Evolutionary conservation across 2,888 invertebrate species (phyloP), one percentile per base, ranked within the genome.

Genomic region (Hirtodrosophila histrioides): DNA sequence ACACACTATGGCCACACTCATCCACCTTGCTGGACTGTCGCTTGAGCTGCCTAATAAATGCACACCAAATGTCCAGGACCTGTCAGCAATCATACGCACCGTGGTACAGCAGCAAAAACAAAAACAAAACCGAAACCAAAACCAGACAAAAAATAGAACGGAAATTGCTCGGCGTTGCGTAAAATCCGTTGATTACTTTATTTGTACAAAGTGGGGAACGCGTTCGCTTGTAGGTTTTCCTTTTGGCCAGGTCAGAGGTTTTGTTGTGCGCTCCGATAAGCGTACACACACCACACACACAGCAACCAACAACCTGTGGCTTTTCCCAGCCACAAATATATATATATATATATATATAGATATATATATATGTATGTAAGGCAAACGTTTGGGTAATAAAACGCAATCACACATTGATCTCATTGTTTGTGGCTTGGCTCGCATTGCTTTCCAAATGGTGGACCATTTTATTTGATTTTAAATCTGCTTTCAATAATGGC

Each of bases 101-200:
- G 76, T 85, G 57, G 64, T 61, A 45, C 48, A 29, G 10, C 17
- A 31, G 35, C 9, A 24, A 55, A 53, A 39, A 31, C 11, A 9
- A 55, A 17, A 63, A 9, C 7, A 17, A 24, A 23, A 54, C 35
- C n/a, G 37, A 41, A 17, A 33, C 24, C 27, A 27, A 4, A 27
- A 5, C 27, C 4, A 3, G 3, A 27, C 4, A 27, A 27, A 27
- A 27, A 4, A 27, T 27, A 27, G 60, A 45, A 45, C 64, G 70
- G 66, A 79, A 77, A 76, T 86, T 89, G 87, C 50, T 62, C 63
- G 69, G 27, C 64, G 69, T 67, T 63, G 85, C 86, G 78, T 85
- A 66, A 78, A 82, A 88, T 85, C 72, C 74, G 75, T 80, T 87
- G 86, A 87, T 89, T 88, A 82, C 86, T 87, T 87, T 85, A 87